These are phyloP conservation scores for Microcebus griseorufus DNA, from an alignment of 2,113 vertebrate genomes.

Conservation along the genomic window DNA sequence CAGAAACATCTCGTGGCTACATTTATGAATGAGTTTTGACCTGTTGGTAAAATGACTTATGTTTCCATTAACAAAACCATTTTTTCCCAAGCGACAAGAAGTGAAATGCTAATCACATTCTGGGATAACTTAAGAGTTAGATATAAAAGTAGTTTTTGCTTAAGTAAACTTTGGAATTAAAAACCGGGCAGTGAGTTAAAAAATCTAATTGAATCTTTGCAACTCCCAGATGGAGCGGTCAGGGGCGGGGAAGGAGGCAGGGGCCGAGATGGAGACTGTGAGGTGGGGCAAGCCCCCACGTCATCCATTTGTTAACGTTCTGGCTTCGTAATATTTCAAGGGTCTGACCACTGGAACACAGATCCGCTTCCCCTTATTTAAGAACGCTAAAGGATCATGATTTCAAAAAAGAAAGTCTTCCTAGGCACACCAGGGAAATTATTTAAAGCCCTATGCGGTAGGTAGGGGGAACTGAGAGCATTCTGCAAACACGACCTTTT, in stretches of 20 bases:
- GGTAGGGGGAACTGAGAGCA: conserved; percentile 40
- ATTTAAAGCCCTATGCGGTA: not conserved
- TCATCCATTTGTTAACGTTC: not conserved
- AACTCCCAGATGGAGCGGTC: not conserved
- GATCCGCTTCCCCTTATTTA: not conserved
- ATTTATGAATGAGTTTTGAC: conserved; percentile 40
- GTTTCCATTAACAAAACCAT: conserved; percentile 44
- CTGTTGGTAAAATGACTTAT: not conserved
- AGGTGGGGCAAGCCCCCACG: not conserved
- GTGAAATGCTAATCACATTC: not conserved
- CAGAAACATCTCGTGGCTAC: not conserved
- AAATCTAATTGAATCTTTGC: conserved; percentile 27
- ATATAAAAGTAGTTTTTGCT: conserved; percentile 50
- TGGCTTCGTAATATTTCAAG: not conserved
- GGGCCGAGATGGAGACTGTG: not conserved
- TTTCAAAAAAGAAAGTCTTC: not conserved
- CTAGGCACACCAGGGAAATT: not conserved
- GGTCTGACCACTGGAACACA: not conserved
- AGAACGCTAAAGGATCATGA: not conserved
- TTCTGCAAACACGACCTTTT: conserved; percentile 66
- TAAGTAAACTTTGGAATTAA: conserved; percentile 57
- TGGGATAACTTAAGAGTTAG: conserved; percentile 19
- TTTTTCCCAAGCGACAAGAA: conserved; percentile 23
- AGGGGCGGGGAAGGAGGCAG: not conserved
- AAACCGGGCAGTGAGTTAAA: conserved; percentile 3